Conservation (phyloP, 1,140 invertebrate genomes). For the Drosophila malerkotliana region DNA sequence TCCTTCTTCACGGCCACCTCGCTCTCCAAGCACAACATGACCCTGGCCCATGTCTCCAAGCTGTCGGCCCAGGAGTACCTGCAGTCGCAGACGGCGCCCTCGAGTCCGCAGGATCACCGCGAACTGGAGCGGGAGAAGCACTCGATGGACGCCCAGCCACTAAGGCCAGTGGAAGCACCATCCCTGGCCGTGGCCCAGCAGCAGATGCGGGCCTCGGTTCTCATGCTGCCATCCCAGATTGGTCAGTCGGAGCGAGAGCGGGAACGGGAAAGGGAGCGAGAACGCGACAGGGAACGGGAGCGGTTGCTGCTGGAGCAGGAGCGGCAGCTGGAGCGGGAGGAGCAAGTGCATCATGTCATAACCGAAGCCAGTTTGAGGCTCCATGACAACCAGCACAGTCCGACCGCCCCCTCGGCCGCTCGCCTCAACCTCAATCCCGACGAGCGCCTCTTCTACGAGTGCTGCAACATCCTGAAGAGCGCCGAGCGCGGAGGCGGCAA, state of each 20-base stretch:
- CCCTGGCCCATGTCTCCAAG: slow-evolving; percentile 85
- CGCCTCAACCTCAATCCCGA: slow-evolving; percentile 81
- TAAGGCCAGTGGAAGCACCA: background rate
- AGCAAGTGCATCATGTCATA: slow-evolving; percentile 52
- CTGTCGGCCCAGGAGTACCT: slow-evolving; percentile 85
- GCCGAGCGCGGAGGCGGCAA: slow-evolving; percentile 52
- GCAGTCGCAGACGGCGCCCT: slow-evolving; percentile 67
- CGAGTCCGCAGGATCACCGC: slow-evolving; percentile 29
- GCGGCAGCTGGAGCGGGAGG: background rate
- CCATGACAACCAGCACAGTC: slow-evolving; percentile 64
- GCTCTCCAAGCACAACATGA: slow-evolving; percentile 85
- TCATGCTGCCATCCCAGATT: slow-evolving; percentile 50
- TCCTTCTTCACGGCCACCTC: slow-evolving; percentile 84
- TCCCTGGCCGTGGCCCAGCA: slow-evolving; percentile 13
- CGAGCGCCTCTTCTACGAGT: slow-evolving; percentile 82
- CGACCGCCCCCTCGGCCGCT: slow-evolving; percentile 29
- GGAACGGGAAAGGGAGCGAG: background rate
- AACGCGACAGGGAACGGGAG: background rate
- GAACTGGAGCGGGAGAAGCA: background rate
- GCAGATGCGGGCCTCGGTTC: slow-evolving; percentile 57
- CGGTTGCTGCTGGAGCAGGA: background rate
- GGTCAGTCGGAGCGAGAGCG: slow-evolving; percentile 7
- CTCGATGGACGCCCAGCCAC: background rate
- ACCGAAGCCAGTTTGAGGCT: slow-evolving; percentile 66
- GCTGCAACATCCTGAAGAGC: slow-evolving; percentile 81